A percentile compares a stretch with the other conserved stretches of the same genome.
Conservation (phyloP, 2,113 vertebrate species). For the Otolemur garnettii region DNA sequence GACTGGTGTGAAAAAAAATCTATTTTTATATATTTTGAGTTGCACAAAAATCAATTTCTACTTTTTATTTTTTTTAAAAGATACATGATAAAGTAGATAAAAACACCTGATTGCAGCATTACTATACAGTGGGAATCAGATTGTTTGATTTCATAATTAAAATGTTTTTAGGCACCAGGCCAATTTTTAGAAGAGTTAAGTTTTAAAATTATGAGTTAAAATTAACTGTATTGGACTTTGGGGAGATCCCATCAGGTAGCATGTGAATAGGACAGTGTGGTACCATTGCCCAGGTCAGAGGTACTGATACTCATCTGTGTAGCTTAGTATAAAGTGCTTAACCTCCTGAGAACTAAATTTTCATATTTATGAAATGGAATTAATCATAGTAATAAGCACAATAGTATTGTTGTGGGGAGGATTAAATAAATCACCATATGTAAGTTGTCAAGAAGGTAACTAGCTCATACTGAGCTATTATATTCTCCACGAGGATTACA, state of each 20-base stretch:
- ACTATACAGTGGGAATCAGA: neutral
- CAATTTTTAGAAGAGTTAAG: neutral
- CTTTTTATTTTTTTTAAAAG: neutral
- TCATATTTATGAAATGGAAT: neutral
- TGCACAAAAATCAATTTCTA: slow-evolving; percentile 54
- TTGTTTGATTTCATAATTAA: slow-evolving; percentile 9
- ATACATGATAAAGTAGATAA: slow-evolving; percentile 16
- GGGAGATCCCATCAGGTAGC: neutral
- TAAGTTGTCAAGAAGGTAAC: neutral
- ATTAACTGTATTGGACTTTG: neutral
- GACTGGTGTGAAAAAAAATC: neutral
- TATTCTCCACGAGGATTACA: neutral
- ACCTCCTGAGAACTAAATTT: neutral
- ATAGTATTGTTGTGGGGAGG: neutral
- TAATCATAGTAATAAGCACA: slow-evolving; percentile 24
- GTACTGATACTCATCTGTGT: neutral
- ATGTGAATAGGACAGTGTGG: neutral
- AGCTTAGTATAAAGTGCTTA: neutral
- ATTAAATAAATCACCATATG: neutral
- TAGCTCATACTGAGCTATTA: neutral
- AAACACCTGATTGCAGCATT: neutral
- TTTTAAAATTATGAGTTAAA: slow-evolving; percentile 28
- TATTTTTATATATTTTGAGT: slow-evolving; percentile 57
- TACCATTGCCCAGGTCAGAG: neutral
- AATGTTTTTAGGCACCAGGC: neutral